Conservation (phyloP, 2,797 vertebrate genomes). For the Octomys mimax region DNA sequence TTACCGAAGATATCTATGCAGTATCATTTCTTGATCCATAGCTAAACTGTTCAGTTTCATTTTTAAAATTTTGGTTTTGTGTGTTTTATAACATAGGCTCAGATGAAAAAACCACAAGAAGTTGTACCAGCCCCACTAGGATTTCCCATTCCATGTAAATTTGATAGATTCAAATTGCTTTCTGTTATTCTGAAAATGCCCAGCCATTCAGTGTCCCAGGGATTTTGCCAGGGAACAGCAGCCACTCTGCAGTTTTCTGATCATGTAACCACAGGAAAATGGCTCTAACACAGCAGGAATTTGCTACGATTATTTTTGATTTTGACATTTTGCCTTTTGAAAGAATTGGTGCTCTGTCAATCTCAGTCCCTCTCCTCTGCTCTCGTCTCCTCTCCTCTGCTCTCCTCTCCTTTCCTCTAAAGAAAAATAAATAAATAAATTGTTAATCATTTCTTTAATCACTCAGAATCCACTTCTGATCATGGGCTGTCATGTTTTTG, state of each 20-base stretch:
- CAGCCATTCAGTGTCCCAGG: not conserved
- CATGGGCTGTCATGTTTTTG: not conserved
- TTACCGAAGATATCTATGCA: slow-evolving; percentile 51
- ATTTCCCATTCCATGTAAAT: slow-evolving; percentile 59
- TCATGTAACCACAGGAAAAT: not conserved
- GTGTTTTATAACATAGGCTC: slow-evolving; percentile 15
- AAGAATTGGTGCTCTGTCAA: not conserved
- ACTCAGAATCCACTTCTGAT: not conserved
- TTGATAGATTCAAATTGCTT: not conserved
- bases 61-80: slow-evolving; percentile 21
- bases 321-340: not conserved
- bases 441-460: not conserved
- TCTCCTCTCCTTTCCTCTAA: not conserved
- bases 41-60: slow-evolving; percentile 41
- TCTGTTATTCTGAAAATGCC: slow-evolving; percentile 50
- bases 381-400: rapidly evolving
- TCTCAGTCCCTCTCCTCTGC: rapidly evolving
- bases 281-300: not conserved
- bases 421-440: not conserved
- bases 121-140: not conserved
- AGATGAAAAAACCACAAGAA: slow-evolving; percentile 46
- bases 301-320: not conserved
- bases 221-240: not conserved
- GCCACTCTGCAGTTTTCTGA: not conserved
- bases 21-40: slow-evolving; percentile 69